Percentiles rank a stretch among this genome's conserved stretches.
Evolutionary conservation across 2,797 vertebrate species (phyloP).

Genomic region (Ara ararauna): DNA sequence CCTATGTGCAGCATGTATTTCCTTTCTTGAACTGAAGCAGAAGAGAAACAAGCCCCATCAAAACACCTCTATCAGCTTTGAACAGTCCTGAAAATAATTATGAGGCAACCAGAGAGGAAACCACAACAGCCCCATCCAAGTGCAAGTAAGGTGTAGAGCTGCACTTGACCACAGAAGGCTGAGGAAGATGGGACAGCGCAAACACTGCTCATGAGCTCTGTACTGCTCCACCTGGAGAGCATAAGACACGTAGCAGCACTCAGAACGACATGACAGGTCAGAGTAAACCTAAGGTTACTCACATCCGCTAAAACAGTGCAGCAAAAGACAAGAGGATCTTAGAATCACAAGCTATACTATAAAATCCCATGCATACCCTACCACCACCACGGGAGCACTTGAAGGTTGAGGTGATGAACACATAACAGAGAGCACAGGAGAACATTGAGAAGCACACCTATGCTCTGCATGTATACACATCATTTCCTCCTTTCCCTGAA

Average conservation of each 20-base stretch:
- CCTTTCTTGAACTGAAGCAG: background rate
- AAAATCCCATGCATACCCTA: accelerated
- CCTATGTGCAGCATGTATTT: background rate
- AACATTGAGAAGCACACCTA: accelerated
- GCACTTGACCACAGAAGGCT: accelerated
- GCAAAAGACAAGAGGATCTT: background rate
- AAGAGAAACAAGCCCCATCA: background rate
- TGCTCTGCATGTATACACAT: accelerated
- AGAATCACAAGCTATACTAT: accelerated
- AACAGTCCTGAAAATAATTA: background rate
- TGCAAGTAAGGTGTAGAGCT: accelerated
- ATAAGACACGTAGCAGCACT: accelerated
- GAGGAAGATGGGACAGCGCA: background rate
- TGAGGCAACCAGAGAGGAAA: background rate
- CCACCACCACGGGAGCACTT: accelerated
- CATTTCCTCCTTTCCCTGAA: background rate
- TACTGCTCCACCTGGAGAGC: accelerated
- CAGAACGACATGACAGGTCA: accelerated
- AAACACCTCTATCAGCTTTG: background rate
- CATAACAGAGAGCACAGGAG: accelerated
- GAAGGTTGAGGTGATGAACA: accelerated
- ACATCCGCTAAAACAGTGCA: accelerated
- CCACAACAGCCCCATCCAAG: background rate
- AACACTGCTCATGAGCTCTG: background rate
- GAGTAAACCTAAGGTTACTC: background rate